Conservation (phyloP, 2,113 vertebrate species). For the Corythornis cristatus region DNA sequence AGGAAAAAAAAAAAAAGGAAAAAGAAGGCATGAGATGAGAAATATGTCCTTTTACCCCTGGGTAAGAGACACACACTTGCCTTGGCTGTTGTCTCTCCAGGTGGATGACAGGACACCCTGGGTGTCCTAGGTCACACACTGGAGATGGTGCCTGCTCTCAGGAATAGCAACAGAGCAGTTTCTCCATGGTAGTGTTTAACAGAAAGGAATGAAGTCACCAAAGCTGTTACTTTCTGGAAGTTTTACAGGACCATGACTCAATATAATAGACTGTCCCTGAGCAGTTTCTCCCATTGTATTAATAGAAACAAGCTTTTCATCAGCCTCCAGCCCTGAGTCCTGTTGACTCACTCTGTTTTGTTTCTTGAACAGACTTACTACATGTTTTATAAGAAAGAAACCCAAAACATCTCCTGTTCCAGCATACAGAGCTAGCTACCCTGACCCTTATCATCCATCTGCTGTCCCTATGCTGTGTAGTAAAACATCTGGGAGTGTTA, state of each 20-base stretch:
- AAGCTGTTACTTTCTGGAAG: background rate
- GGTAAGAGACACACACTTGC: background rate
- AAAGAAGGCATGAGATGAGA: background rate
- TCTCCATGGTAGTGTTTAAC: background rate
- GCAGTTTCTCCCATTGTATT: background rate
- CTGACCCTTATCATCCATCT: background rate
- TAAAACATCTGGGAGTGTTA: constrained; percentile 14
- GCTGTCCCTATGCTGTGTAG: background rate
- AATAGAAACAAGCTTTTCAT: constrained; percentile 26
- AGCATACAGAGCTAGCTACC: background rate
- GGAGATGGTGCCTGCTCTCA: background rate
- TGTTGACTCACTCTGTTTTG: background rate
- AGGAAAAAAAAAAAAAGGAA: background rate
- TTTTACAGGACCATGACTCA: background rate
- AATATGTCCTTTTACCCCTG: background rate
- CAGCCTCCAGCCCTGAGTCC: background rate
- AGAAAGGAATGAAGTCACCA: background rate
- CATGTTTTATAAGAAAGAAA: background rate
- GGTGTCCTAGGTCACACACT: background rate
- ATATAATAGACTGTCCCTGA: background rate
- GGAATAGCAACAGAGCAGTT: background rate
- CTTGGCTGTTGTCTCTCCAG: background rate
- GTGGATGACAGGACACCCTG: background rate
- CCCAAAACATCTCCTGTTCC: background rate
- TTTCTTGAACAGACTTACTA: background rate